Evolutionary conservation across 2,113 vertebrate genomes (phyloP), one percentile per base, ranked within the genome.

Genomic region (Orientallactaga bullata): DNA sequence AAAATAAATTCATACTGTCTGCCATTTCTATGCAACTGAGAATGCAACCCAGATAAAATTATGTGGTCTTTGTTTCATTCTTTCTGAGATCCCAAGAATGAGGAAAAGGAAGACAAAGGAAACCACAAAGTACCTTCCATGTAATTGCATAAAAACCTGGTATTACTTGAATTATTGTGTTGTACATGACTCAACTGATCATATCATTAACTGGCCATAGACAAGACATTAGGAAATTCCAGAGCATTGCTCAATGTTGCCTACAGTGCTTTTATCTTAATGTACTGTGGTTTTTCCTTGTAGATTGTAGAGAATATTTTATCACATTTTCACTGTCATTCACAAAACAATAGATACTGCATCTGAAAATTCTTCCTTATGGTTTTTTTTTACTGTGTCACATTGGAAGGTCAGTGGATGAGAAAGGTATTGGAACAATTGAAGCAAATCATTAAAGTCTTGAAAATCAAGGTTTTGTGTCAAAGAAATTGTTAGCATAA

Each of bases 101-200:
- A 94, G 17, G 77, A 83, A 87, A 89, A 84, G 15, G 82, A 95
- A 93, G 24, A 86, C 65, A 80, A 85, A 85, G 76, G 63, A 71
- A 86, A 68, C 88, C 94, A 92, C 84, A 58, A 89, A 76, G 65
- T 69, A 71, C 23, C 51, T 85, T 91, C 69, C 66, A 24, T 55
- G 32, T 79, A 84, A 76, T 82, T 87, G 65, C 63, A 85, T 72
- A 89, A 95, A 80, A 93, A 5, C 51, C 68, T 81, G 69, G 63
- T 93, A 65, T 81, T 87, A 82, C 79, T 85, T 89, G 73, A 96
- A 89, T 92, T 78, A 82, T 90, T 94, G 58, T 69, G 66, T 74
- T 87, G 61, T 42, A 90, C 9, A 15, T 82, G 76, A 81, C 88
- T 86, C 79, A 89, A 55, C 8, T 69, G 39, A 81, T 80, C 30